Base-by-base conservation (phyloP, 2,797 vertebrate species). In the Sardinella longiceps region DNA sequence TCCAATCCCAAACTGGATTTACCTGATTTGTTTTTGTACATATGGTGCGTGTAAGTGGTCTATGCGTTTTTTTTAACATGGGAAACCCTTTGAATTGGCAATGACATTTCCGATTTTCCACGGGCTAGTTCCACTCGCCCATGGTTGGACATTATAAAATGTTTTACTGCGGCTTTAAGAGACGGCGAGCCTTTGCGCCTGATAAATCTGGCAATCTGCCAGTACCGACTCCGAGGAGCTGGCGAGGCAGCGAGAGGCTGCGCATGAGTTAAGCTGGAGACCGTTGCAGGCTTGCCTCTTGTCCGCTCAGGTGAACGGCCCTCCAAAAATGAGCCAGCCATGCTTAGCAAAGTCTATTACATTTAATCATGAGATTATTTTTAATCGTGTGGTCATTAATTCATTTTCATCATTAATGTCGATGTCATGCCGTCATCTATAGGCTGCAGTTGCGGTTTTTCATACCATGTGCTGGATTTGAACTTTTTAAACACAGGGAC, bases 91-190 rank as follows among this genome's bases (percentile, higher is more conserved):
- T 23, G 70, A 77, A 77, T 43, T 43, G 30, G 50, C 30, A 82
- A 58, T 33, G 50, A 7, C 37, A 39, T 58, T 82, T 56, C 56
- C 56, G 56, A 82, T 30, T 56, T 37, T 37, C 50, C 39, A 37
- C 37, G 37, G 81, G n/a, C 81, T 23, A 43, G 15, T 37, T 23
- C 51, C 18, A 33, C 15, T 84, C 84, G 46, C n/a, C 30, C 15
- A 82, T 53, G 37, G 63, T 48, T 51, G 43, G 74, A 58, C 53
- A 81, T 85, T 87, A 81, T 87, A 83, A 83, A 85, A 80, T 43
- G 70, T 80, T 81, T 85, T 85, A 82, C 86, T 82, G 82, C 51
- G 25, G 39, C 84, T 84, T 85, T 85, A 85, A 85, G 80, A 87
- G 84, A 37, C 25, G 74, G 2, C 66, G 82, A 50, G 86, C 66